phyloP scores from a whole-genome alignment of 1,140 invertebrate genomes.

The Lordiphosa mommai region DNA sequence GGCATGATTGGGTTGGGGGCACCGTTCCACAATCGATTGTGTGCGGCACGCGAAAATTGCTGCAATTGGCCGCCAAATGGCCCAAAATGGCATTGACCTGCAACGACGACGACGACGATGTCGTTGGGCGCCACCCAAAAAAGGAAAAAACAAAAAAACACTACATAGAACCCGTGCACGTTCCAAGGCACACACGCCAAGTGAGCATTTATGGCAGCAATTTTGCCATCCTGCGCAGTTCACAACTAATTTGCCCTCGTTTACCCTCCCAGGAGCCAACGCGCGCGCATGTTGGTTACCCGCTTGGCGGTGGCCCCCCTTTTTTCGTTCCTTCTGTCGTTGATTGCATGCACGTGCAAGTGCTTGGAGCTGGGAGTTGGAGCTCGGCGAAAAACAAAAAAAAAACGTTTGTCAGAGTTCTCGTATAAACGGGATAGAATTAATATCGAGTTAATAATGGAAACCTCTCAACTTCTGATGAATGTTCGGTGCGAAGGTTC shows the following conservation, averaged over 20 bases:
- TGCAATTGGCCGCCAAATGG: constrained; percentile 48
- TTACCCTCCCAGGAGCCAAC: constrained; percentile 11
- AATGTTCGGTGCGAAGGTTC: too few species aligned
- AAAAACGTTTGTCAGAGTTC: too few species aligned
- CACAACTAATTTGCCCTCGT: constrained; percentile 57
- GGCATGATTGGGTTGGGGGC: not conserved
- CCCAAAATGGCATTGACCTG: constrained; percentile 65
- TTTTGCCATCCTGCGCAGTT: constrained; percentile 58
- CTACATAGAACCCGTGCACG: not conserved
- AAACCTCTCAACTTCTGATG: too few species aligned
- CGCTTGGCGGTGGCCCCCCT: not conserved
- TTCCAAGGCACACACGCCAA: constrained; percentile 34
- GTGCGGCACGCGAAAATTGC: constrained; percentile 36
- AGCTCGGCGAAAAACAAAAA: not conserved
- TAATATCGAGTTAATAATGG: too few species aligned
- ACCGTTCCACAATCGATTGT: constrained; percentile 15
- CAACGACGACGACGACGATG: constrained; percentile 15
- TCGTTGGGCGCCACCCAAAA: not conserved
- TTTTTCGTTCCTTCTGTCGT: constrained; percentile 19
- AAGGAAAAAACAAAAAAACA: not conserved
- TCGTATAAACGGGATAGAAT: too few species aligned
- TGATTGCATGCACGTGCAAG: constrained; percentile 62
- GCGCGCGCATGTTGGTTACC: constrained; percentile 1
- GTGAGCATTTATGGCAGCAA: constrained; percentile 62
- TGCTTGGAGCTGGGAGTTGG: constrained; percentile 18